A percentile compares a stretch with the other conserved stretches of the same genome.
Conservation (phyloP, 2,888 invertebrate species). For the Amphimallon solstitiale region DNA sequence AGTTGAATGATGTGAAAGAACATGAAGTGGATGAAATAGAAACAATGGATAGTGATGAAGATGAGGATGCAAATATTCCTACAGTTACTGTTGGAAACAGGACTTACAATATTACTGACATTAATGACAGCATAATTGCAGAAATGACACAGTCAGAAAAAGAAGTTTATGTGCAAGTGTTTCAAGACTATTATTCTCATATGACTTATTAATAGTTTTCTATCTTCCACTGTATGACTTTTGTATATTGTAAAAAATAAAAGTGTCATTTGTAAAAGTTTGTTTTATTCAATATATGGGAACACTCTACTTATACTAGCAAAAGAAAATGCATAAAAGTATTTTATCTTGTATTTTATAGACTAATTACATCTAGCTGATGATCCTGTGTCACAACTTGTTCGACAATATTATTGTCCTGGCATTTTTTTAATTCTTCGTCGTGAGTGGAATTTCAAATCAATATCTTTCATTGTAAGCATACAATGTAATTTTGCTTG, state of each 20-base stretch:
- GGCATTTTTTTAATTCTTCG: too few relatives aligned
- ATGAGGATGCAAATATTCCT: conserved; percentile 82
- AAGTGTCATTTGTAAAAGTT: conserved; percentile 19
- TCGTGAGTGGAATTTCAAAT: too few relatives aligned
- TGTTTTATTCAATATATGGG: too few relatives aligned
- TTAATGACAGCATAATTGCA: conserved; percentile 86
- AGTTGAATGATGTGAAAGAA: conserved; percentile 74
- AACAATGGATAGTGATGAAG: conserved; percentile 63
- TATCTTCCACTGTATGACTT: conserved; percentile 11
- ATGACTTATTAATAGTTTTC: conserved; percentile 75
- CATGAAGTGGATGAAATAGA: conserved; percentile 56
- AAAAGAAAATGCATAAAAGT: too few relatives aligned
- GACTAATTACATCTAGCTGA: too few relatives aligned
- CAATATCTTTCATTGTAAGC: too few relatives aligned
- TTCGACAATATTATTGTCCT: too few relatives aligned
- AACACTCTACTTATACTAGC: too few relatives aligned
- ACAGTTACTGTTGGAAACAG: conserved; percentile 84
- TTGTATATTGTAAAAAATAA: conserved; percentile 24
- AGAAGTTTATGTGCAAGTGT: conserved; percentile 92
- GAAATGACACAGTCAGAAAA: conserved; percentile 93
- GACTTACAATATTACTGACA: conserved; percentile 82
- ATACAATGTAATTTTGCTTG: too few relatives aligned
- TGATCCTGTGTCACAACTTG: too few relatives aligned
- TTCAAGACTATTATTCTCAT: conserved; percentile 93
- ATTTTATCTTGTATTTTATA: too few relatives aligned